These are phyloP conservation scores for Oxycera nigricornis DNA, from an alignment of 2,888 invertebrate species.

Conservation along the genomic window DNA sequence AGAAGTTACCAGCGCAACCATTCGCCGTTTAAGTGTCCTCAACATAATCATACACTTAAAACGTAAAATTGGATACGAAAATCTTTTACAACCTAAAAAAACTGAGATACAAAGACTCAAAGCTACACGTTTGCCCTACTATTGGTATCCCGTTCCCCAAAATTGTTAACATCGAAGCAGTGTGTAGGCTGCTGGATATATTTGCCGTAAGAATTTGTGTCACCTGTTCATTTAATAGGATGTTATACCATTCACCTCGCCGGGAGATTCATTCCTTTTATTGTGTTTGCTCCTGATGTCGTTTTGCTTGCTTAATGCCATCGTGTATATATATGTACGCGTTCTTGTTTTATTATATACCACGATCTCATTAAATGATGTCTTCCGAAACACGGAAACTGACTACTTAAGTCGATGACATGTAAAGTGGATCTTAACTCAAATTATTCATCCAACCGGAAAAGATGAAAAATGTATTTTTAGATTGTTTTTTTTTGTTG, in stretches of 20 bases:
- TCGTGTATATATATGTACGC: background rate
- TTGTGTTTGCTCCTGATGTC: conserved; percentile 1
- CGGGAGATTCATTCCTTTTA: conserved; percentile 12
- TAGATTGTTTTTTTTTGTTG: too few relatives aligned
- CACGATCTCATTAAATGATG: conserved; percentile 25
- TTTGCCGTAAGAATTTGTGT: conserved; percentile 32
- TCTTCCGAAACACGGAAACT: background rate
- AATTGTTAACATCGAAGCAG: background rate
- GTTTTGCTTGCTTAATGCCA: background rate
- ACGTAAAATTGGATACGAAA: too few relatives aligned
- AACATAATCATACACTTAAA: too few relatives aligned
- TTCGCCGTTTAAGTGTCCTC: too few relatives aligned
- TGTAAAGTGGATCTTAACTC: conserved; percentile 30
- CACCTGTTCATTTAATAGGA: conserved; percentile 38
- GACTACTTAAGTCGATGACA: conserved; percentile 33
- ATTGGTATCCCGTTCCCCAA: too few relatives aligned
- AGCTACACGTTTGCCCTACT: too few relatives aligned
- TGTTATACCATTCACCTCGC: background rate
- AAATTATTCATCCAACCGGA: too few relatives aligned
- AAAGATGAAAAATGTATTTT: too few relatives aligned
- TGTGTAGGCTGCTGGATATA: background rate
- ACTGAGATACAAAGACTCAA: too few relatives aligned
- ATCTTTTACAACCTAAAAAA: too few relatives aligned
- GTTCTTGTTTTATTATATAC: conserved; percentile 11
- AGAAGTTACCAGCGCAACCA: too few relatives aligned